Percentiles rank a stretch among this genome's conserved stretches.
phyloP scores from a whole-genome alignment of 2,888 invertebrate species.

The Heliconius ismenius region DNA sequence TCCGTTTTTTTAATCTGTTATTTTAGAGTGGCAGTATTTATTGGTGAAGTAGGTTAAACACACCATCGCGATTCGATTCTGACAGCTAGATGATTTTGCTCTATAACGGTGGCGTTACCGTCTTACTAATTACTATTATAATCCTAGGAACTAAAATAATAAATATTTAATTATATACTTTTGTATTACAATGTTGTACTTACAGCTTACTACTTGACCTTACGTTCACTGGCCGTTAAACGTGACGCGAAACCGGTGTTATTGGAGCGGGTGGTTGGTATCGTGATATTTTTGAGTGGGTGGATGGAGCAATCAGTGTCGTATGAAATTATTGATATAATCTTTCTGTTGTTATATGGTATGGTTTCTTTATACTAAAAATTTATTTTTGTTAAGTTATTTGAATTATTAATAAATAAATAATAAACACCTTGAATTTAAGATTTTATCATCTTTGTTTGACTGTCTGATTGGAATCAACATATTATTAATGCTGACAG shows the following conservation, averaged over 20 bases:
- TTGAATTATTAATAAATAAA: too few species aligned
- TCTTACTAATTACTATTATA: background rate
- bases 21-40: too few species aligned
- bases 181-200: conserved; percentile 5
- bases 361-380: background rate
- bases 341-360: background rate
- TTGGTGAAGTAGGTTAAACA: too few species aligned
- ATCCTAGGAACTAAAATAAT: background rate
- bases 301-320: conserved; percentile 27
- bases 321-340: conserved; percentile 13
- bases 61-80: too few species aligned
- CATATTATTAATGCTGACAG: too few species aligned
- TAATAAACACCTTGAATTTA: too few species aligned
- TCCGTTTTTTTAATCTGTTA: too few species aligned
- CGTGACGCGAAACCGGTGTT: conserved; percentile 23
- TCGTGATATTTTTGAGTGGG: conserved; percentile 22
- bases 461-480: too few species aligned
- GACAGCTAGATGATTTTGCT: too few species aligned
- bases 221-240: conserved; percentile 58
- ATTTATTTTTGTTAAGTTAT: background rate
- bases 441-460: too few species aligned
- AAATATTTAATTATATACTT: conserved; percentile 2
- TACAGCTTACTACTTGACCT: conserved; percentile 54
- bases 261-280: conserved; percentile 10
- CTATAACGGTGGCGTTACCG: too few species aligned